Conservation (phyloP, 2,797 vertebrate genomes). For the Columba guinea region DNA sequence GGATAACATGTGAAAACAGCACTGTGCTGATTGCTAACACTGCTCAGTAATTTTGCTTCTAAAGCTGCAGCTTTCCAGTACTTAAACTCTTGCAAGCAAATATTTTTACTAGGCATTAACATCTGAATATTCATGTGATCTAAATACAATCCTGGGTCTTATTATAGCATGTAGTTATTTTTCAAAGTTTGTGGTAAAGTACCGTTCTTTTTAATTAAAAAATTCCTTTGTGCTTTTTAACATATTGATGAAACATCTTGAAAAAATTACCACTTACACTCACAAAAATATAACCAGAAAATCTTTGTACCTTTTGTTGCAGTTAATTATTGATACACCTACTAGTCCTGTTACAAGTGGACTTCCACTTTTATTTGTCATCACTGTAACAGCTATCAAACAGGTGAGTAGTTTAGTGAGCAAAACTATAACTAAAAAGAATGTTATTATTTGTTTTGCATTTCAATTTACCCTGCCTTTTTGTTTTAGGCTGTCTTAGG, state of each 20-base stretch:
- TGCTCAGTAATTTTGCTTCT: background rate
- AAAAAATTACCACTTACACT: background rate
- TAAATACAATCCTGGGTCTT: background rate
- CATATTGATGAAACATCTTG: background rate
- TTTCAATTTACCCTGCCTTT: background rate
- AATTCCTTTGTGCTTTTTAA: background rate
- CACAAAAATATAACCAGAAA: background rate
- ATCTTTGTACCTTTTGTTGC: background rate
- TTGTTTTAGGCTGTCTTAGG: background rate
- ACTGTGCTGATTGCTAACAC: background rate
- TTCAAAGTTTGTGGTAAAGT: background rate
- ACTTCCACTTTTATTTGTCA: slow-evolving; percentile 95
- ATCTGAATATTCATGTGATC: background rate
- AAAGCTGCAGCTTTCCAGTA: background rate
- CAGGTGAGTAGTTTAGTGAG: slow-evolving; percentile 81
- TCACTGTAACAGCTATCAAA: slow-evolving; percentile 96
- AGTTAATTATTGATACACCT: slow-evolving; percentile 98
- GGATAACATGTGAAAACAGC: background rate
- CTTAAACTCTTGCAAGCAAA: background rate
- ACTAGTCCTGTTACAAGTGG: slow-evolving; percentile 97
- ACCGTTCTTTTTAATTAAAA: background rate
- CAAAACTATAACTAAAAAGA: background rate
- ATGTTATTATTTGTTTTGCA: background rate
- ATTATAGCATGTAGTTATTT: background rate
- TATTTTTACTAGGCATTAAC: background rate